These are phyloP conservation scores for Lamprotornis superbus DNA, from an alignment of 2,113 vertebrate genomes.

Conservation along the genomic window DNA sequence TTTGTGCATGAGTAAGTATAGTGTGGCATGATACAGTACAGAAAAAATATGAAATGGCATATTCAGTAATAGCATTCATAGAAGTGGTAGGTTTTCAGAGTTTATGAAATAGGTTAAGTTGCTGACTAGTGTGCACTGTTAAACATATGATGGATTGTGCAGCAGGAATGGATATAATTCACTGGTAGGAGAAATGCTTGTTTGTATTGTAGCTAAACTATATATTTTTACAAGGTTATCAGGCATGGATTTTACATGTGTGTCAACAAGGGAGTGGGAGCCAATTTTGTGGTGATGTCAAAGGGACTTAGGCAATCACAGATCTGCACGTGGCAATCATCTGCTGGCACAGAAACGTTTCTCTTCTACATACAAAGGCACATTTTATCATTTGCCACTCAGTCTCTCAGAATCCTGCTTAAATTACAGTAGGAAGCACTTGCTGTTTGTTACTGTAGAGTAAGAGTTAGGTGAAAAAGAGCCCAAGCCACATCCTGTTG, in stretches of 20 bases:
- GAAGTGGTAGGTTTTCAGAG: background rate
- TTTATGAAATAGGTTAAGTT: background rate
- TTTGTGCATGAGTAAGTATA: background rate
- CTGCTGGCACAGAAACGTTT: background rate
- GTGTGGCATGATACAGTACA: background rate
- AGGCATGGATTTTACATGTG: background rate
- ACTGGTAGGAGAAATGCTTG: background rate
- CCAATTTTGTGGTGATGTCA: background rate
- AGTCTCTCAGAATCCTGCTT: background rate
- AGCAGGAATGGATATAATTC: background rate
- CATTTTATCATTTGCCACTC: background rate
- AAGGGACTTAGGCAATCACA: background rate
- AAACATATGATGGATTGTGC: background rate
- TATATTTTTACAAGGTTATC: conserved; percentile 13
- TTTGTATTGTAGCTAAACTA: conserved; percentile 7
- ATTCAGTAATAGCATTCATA: background rate
- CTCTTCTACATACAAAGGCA: background rate
- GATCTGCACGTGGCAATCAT: background rate
- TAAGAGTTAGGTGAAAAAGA: background rate
- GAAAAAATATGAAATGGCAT: background rate
- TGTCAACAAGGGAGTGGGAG: background rate
- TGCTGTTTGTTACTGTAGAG: background rate
- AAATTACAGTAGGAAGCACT: conserved; percentile 18
- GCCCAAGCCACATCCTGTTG: conserved; percentile 36
- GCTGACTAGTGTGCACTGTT: background rate